Percentiles rank a stretch among this genome's conserved stretches.
Conservation (phyloP, 92 coral and sea anemone species). For the Umimayanthus chanpuru region DNA sequence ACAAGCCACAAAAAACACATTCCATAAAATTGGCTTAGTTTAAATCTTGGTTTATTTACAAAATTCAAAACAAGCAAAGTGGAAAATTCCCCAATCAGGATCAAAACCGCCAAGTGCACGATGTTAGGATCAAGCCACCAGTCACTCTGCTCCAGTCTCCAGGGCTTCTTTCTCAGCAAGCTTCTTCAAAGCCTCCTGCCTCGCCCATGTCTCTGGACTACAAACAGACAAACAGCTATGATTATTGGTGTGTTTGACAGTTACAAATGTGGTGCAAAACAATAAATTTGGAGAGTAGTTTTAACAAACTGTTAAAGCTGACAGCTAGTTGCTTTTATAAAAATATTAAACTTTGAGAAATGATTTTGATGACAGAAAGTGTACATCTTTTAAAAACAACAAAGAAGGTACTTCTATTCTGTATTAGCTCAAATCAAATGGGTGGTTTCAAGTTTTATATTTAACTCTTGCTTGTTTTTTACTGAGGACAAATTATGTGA, state of each 20-base stretch:
- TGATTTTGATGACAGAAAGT: not conserved
- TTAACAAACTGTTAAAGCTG: not conserved
- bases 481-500: not conserved
- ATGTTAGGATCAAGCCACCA: not conserved
- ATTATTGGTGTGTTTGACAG: not conserved
- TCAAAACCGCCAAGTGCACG: conserved; percentile 4
- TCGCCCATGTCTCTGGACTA: conserved; percentile 96
- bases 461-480: not conserved
- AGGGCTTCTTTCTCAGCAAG: conserved; percentile 80
- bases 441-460: not conserved
- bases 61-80: not conserved
- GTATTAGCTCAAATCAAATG: not conserved
- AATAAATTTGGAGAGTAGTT: not conserved
- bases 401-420: too few relatives aligned
- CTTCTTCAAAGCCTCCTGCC: conserved; percentile 81
- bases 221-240: conserved; percentile 3
- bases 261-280: not conserved
- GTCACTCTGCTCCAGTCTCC: conserved; percentile 54
- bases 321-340: not conserved
- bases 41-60: conserved; percentile 23
- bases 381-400: not conserved
- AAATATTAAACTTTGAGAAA: not conserved
- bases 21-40: not conserved
- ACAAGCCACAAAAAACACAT: not conserved
- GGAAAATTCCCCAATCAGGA: not conserved